Percentiles rank a stretch among this genome's conserved stretches.
phyloP scores from a whole-genome alignment of 2,113 vertebrate genomes.

The Equus przewalskii region DNA sequence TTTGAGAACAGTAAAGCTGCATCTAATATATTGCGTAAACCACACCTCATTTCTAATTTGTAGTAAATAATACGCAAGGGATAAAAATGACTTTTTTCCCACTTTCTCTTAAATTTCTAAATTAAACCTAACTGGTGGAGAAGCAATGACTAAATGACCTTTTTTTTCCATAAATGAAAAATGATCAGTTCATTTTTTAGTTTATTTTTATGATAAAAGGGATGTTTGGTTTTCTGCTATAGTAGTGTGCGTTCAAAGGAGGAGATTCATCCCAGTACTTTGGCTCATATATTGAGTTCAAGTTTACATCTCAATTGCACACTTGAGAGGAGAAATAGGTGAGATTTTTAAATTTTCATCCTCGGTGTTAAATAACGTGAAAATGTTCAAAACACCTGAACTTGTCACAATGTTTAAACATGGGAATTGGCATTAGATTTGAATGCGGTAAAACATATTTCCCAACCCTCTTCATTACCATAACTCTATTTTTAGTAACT shows the following conservation, averaged over 20 bases:
- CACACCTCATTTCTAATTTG: background rate
- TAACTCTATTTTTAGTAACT: background rate
- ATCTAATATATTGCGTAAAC: background rate
- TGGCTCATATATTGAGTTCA: background rate
- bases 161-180: background rate
- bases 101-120: background rate
- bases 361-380: background rate
- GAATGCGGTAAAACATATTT: background rate
- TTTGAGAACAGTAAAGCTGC: background rate
- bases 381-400: background rate
- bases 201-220: background rate
- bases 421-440: background rate
- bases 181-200: background rate
- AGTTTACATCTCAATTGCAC: background rate
- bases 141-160: background rate
- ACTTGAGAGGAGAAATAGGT: background rate
- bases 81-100: background rate
- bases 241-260: rapidly evolving
- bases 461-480: background rate
- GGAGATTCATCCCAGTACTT: rapidly evolving
- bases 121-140: background rate
- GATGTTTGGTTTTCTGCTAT: background rate
- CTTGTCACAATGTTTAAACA: background rate
- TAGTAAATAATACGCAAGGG: background rate
- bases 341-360: background rate